These are phyloP conservation scores for Hypolimnas misippus DNA, from an alignment of 2,888 invertebrate genomes.

Conservation along the genomic window DNA sequence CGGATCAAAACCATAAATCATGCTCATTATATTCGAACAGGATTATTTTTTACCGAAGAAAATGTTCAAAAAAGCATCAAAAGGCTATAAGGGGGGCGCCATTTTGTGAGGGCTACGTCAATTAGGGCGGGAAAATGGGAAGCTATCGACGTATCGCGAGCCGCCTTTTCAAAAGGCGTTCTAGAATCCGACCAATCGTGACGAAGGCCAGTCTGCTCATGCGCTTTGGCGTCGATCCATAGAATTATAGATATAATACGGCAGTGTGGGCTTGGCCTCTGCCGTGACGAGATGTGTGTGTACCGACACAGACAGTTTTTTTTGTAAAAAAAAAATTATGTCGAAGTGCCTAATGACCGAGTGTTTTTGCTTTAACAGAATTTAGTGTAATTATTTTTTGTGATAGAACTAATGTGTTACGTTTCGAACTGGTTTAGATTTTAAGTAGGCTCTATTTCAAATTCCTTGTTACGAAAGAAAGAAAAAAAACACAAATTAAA, in stretches of 20 bases:
- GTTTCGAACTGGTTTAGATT: conserved; percentile 16
- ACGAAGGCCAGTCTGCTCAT: conserved; percentile 65
- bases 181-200: conserved; percentile 62
- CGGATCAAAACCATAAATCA: conserved; percentile 83
- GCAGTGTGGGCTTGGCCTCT: conserved; percentile 80
- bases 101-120: conserved; percentile 77
- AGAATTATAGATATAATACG: conserved; percentile 79
- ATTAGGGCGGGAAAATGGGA: conserved; percentile 74
- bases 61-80: conserved; percentile 82
- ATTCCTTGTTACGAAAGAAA: neutral
- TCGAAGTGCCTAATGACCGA: conserved; percentile 74
- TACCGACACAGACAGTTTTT: conserved; percentile 53
- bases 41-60: conserved; percentile 83
- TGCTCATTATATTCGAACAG: conserved; percentile 83
- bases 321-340: conserved; percentile 59
- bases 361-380: conserved; percentile 51
- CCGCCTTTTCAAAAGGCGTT: conserved; percentile 69
- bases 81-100: conserved; percentile 80
- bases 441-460: conserved; percentile 3
- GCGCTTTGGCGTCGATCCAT: conserved; percentile 80
- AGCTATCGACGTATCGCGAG: conserved; percentile 60
- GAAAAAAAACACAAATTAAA: conserved; percentile 2
- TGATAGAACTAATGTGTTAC: conserved; percentile 53
- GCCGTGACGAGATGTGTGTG: conserved; percentile 66
- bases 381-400: conserved; percentile 62